Base-by-base conservation (phyloP, 2,113 vertebrate genomes). In the Pelmatolapia mariae region DNA sequence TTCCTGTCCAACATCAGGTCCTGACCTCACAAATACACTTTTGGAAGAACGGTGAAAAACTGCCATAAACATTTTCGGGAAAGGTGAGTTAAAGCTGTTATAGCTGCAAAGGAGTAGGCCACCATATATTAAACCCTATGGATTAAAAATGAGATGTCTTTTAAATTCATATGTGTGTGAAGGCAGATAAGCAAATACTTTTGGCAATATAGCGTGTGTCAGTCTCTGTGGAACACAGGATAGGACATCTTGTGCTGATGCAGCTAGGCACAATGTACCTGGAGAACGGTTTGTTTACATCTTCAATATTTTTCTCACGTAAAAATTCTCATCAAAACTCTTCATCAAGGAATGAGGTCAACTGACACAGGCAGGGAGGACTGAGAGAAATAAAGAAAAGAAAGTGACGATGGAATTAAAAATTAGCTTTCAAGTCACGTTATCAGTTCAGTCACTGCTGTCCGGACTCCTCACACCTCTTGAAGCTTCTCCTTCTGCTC, bases 51-150 rank as follows among this genome's bases (percentile, higher is more conserved):
- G 5, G 15, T 10, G 8, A 31, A 31, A 59, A 61, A 61, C 57
- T 31, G 57, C 0, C 0, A 61, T 31, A 0, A 18, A 61, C 57
- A 2, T 61, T 59, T 59, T 31, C 0, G 1, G 15, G 8, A 18
- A 59, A 59, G 0, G 56, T 59, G 0, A 59, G 16, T 59, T 31
- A 18, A 59, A 10, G 57, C 57, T 59, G 57, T 0, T 31, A 10
- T 31, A 59, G 57, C 0, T 19, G 29, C 59, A 61, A 33, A 33
- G 29, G 1, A 33, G 9, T 33, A 19, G 29, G 3, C 16, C 57
- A 10, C 15, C 16, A 33, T 61, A 33, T 61, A 3, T 33, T 61
- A 19, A 33, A 33, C 16, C 59, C 29, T 33, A 33, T 63, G 16
- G 59, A 19, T 19, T 63, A 19, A 33, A 63, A 63, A 63, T 19